Base-by-base conservation (phyloP, 2,888 invertebrate genomes). In the Microctonus brassicae region DNA sequence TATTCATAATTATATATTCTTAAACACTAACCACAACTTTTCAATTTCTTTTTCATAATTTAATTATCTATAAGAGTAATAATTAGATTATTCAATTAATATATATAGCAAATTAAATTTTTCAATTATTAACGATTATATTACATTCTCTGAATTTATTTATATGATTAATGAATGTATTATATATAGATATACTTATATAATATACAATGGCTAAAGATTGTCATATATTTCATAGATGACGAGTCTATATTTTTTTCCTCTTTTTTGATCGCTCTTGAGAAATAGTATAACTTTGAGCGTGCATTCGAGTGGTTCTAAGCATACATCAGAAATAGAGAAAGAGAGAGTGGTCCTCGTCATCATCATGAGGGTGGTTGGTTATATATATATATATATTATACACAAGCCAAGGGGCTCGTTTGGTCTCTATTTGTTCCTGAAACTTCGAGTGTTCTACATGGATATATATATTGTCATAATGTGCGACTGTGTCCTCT, bases 401-500 rank as follows among this genome's bases (percentile, higher is more conserved):
- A 57, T 68, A 73, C 61, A 58, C 36, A 66, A 63, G 65, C 71
- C 69, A 72, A 72, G 76, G 73, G 67, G 74, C 82, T 82, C 82
- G 81, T 82, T 82, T 81, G 79, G 80, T 75, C 75, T 79, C 82
- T 77, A 81, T 81, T 82, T 80, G 81, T 82, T 77, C 78, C 75
- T 75, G 76, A 75, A 80, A 80, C 76, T 80, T 81, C 76, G 79
- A 81, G 80, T 78, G 79, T 70, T 73, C 70, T 73, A 73, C 66
- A 42, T 70, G 34, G 6, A 55, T 17, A 55, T 52, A 17, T 58
- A n/a, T 57, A 11, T 29, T n/a, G 6, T 20, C 22, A 1, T n/a
- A 24, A 39, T 39, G n/a, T 39, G 13, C n/a, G 22, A 47, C 36
- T 66, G 22, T 47, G 20, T 24, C 69, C 65, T 72, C 55, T 65